Percentiles rank a stretch among this genome's conserved stretches.
Evolutionary conservation across 2,113 vertebrate species (phyloP).

Genomic region (Corapipo altera): DNA sequence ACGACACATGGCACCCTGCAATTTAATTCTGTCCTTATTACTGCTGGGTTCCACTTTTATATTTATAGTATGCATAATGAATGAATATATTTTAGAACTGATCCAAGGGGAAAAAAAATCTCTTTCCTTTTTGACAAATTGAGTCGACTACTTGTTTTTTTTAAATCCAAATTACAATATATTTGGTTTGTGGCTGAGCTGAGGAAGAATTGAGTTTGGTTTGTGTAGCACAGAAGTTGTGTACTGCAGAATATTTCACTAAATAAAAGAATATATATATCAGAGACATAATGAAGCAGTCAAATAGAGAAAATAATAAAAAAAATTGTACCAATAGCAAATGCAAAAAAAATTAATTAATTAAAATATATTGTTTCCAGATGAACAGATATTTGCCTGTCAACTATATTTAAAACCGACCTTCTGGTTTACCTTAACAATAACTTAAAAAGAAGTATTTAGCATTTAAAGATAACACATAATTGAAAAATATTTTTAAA

Average conservation of each 20-base stretch:
- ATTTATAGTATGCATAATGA: conserved; percentile 64
- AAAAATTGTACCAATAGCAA: neutral
- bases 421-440: neutral
- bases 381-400: neutral
- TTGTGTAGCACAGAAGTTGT: neutral
- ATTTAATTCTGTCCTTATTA: conserved; percentile 69
- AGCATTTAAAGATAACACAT: neutral
- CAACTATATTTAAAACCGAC: neutral
- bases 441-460: neutral
- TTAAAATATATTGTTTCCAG: neutral
- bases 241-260: neutral
- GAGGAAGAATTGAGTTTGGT: neutral
- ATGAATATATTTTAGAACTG: conserved; percentile 29
- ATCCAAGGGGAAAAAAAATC: neutral
- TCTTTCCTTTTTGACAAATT: conserved; percentile 20
- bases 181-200: neutral
- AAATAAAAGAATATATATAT: neutral
- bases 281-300: neutral
- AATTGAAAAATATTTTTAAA: neutral
- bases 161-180: neutral
- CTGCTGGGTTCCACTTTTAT: conserved; percentile 52
- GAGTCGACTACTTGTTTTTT: conserved; percentile 13
- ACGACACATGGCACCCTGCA: conserved; percentile 43
- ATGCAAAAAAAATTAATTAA: neutral
- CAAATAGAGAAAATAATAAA: neutral